These are phyloP conservation scores for Euglossa dilemma DNA, from an alignment of 1,140 invertebrate species.

Conservation along the genomic window DNA sequence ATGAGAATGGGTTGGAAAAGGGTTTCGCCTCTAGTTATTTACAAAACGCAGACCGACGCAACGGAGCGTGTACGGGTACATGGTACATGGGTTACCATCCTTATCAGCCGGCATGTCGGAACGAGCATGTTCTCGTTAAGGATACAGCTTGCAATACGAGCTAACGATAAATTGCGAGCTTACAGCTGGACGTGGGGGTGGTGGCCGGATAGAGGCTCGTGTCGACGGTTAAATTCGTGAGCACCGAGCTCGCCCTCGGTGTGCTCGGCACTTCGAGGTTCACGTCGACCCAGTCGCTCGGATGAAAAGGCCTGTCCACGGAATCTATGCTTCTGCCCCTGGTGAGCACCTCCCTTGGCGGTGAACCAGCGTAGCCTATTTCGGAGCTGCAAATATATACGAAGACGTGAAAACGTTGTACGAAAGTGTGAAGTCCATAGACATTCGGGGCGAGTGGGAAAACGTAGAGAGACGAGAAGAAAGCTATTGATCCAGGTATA, in stretches of 20 bases:
- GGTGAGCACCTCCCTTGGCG: slow-evolving; percentile 73
- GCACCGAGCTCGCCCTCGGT: slow-evolving; percentile 73
- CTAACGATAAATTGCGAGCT: slow-evolving; percentile 64
- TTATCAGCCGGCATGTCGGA: slow-evolving; percentile 39
- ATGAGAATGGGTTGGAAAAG: not conserved
- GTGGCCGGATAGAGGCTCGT: slow-evolving; percentile 63
- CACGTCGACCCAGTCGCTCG: slow-evolving; percentile 84
- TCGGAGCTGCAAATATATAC: slow-evolving; percentile 74
- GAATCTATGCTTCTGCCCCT: slow-evolving; percentile 80
- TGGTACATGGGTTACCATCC: not conserved
- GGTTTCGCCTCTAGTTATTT: not conserved
- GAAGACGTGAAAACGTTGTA: not conserved
- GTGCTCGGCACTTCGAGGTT: slow-evolving; percentile 83
- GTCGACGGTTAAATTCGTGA: slow-evolving; percentile 79
- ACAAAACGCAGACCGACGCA: not conserved
- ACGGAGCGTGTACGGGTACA: not conserved
- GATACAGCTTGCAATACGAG: slow-evolving; percentile 46
- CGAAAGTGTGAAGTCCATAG: too few relatives aligned
- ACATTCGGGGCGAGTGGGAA: too few relatives aligned
- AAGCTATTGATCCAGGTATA: too few relatives aligned
- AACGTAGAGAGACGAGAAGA: too few relatives aligned
- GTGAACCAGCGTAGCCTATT: slow-evolving; percentile 80
- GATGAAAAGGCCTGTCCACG: slow-evolving; percentile 81
- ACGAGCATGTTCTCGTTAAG: slow-evolving; percentile 50
- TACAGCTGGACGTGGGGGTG: slow-evolving; percentile 67